phyloP scores from a whole-genome alignment of 2,113 vertebrate genomes.

The Lucifuga dentata region DNA sequence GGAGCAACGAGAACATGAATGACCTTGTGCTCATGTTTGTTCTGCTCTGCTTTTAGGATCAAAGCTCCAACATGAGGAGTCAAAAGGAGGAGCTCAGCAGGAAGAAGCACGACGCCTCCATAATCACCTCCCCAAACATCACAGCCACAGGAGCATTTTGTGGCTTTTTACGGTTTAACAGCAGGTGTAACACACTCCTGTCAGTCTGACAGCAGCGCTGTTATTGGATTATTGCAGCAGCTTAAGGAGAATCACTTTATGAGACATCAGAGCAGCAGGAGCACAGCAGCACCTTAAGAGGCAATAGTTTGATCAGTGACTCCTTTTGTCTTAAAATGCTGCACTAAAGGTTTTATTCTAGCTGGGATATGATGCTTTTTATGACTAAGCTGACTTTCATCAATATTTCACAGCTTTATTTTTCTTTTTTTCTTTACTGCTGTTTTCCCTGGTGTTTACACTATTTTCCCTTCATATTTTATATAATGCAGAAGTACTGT shows the following conservation, averaged over 20 bases:
- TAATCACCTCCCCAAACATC: slow-evolving; percentile 10
- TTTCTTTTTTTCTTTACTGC: no score
- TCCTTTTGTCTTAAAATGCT: no score
- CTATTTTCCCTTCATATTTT: no score
- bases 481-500: no score
- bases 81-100: slow-evolving; percentile 10
- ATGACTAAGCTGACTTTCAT: no score
- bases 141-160: slow-evolving; percentile 8
- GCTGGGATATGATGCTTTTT: no score
- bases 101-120: slow-evolving; percentile 1
- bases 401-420: no score
- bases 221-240: background rate
- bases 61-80: slow-evolving; percentile 21
- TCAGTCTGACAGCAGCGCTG: slow-evolving; percentile 4
- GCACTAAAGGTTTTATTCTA: background rate
- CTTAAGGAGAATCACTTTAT: background rate
- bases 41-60: slow-evolving; percentile 40
- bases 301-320: no score
- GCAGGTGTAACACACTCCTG: slow-evolving; percentile 46
- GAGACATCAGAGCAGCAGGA: background rate
- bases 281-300: no score
- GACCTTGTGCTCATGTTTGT: slow-evolving; percentile 16
- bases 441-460: no score
- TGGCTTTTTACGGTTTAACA: slow-evolving; percentile 45
- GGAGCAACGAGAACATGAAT: slow-evolving; percentile 11